phyloP scores from a whole-genome alignment of 2,797 vertebrate species.

The Nyctibius grandis region DNA sequence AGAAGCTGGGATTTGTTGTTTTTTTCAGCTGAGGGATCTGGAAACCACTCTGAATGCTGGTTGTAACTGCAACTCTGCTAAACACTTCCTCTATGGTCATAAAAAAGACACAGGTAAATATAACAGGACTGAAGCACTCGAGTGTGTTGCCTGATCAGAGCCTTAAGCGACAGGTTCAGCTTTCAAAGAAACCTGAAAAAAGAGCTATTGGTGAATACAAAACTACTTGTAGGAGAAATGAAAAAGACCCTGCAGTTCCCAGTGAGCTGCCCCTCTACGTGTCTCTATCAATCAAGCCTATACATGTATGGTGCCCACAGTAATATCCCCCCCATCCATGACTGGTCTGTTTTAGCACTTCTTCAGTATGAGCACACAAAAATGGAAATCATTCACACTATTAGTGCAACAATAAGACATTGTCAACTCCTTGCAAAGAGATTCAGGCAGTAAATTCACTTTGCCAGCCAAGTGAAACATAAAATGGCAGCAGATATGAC shows the following conservation, averaged over 20 bases:
- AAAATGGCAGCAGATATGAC: background rate
- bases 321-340: accelerated
- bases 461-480: background rate
- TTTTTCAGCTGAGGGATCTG: background rate
- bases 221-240: background rate
- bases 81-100: background rate
- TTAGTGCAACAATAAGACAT: background rate
- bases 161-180: background rate
- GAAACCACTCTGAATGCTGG: background rate
- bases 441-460: background rate
- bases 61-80: background rate
- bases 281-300: accelerated
- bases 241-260: background rate
- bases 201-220: background rate
- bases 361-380: background rate
- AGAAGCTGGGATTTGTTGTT: background rate
- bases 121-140: background rate
- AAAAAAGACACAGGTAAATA: background rate
- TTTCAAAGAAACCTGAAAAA: background rate
- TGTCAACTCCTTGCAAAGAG: background rate
- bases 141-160: background rate
- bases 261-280: accelerated
- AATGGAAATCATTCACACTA: background rate
- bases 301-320: accelerated
- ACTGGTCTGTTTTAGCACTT: background rate